A percentile compares a stretch with the other conserved stretches of the same genome.
These are phyloP conservation scores for Ciconia boyciana DNA, from an alignment of 2,113 vertebrate species.

Conservation along the genomic window DNA sequence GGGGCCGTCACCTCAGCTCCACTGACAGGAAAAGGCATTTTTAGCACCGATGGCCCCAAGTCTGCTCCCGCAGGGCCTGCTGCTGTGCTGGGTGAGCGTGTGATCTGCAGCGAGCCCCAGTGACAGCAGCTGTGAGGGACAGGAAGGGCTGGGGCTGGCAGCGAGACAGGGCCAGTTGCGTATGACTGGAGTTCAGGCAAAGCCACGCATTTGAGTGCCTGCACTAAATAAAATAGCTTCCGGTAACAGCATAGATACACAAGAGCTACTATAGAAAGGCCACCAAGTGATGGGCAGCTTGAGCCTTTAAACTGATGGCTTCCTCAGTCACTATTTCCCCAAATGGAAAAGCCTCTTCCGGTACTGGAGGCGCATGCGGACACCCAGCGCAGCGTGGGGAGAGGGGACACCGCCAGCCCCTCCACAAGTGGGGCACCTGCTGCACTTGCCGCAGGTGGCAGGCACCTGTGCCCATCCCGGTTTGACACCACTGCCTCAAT, in stretches of 20 bases:
- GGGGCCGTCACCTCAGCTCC: background rate
- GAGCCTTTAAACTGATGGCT: background rate
- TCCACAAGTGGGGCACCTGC: rapidly evolving
- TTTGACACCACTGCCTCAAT: background rate
- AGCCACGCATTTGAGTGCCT: background rate
- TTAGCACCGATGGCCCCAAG: background rate
- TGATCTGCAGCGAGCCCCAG: background rate
- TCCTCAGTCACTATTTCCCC: background rate
- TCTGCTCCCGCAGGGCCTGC: background rate
- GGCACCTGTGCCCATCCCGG: rapidly evolving
- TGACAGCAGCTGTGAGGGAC: background rate
- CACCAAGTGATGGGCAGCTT: background rate
- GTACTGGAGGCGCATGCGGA: no score
- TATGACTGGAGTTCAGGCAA: background rate
- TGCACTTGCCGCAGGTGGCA: background rate
- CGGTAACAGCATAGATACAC: background rate
- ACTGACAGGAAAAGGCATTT: background rate
- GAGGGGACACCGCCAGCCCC: rapidly evolving
- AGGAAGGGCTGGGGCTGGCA: background rate
- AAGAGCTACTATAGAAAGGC: rapidly evolving
- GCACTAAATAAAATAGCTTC: background rate
- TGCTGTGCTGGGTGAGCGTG: rapidly evolving
- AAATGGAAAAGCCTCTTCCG: background rate
- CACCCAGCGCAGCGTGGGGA: rapidly evolving
- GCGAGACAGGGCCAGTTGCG: rapidly evolving